phyloP scores from a whole-genome alignment of 2,797 vertebrate species.

The Coreius guichenoti region DNA sequence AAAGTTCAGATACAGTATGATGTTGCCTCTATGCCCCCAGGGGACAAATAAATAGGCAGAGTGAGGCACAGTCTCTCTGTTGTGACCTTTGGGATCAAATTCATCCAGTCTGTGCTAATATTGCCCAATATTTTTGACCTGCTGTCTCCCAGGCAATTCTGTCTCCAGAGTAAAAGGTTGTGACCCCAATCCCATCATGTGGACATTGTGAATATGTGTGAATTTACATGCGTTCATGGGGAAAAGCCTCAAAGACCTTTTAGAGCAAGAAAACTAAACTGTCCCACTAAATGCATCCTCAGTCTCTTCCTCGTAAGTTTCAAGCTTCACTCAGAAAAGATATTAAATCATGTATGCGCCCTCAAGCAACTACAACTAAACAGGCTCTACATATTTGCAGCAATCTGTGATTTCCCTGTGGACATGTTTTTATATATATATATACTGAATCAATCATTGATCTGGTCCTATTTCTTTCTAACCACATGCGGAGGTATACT shows the following conservation, averaged over 20 bases:
- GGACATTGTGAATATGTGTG: constrained; percentile 43
- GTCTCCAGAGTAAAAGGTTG: constrained; percentile 42
- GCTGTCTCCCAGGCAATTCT: constrained; percentile 34
- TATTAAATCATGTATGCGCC: neutral
- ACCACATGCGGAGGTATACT: neutral
- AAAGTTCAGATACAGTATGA: neutral
- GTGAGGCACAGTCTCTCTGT: neutral
- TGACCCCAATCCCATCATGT: constrained; percentile 55
- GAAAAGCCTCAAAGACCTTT: constrained; percentile 24
- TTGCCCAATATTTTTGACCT: constrained; percentile 31
- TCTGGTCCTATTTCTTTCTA: neutral
- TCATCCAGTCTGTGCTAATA: constrained; percentile 35
- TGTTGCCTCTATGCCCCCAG: neutral
- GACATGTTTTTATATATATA: neutral
- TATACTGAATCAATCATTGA: neutral
- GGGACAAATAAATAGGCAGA: constrained; percentile 17
- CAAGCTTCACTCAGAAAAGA: neutral
- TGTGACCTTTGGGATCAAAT: constrained; percentile 11
- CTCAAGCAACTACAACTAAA: neutral
- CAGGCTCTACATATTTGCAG: neutral
- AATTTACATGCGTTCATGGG: constrained; percentile 37
- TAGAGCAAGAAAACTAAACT: neutral
- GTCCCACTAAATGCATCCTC: neutral
- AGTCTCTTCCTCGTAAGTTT: constrained; percentile 7
- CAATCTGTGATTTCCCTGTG: neutral